Percentiles rank a stretch among this genome's conserved stretches.
These are phyloP conservation scores for Motacilla tschutschensis DNA, from an alignment of 2,113 vertebrate species.

Conservation along the genomic window DNA sequence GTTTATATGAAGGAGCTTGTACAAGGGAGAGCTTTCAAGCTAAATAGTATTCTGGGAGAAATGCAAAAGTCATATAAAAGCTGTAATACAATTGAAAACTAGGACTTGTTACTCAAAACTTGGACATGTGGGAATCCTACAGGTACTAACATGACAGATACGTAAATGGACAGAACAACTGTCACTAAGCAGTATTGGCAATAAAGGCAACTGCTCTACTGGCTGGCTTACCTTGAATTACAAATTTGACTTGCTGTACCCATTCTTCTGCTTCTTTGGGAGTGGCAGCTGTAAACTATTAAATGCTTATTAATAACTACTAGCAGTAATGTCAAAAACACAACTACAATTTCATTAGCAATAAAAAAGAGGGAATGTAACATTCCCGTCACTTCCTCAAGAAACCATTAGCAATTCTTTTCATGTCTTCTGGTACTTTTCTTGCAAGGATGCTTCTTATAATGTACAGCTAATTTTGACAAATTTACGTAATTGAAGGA, in stretches of 20 bases:
- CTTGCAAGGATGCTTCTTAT: conserved; percentile 87
- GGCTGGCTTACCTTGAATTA: conserved; percentile 84
- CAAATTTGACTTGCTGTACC: conserved; percentile 90
- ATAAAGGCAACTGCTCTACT: neutral
- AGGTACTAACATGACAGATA: neutral
- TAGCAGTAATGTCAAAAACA: conserved; percentile 40
- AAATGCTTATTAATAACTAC: conserved; percentile 43
- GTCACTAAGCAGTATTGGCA: neutral
- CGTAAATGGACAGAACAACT: neutral
- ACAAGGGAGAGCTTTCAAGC: neutral
- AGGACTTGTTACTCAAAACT: neutral
- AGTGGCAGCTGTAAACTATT: conserved; percentile 91
- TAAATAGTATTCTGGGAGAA: neutral
- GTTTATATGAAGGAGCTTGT: neutral
- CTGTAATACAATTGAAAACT: neutral
- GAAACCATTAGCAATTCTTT: conserved; percentile 80
- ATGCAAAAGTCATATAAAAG: neutral
- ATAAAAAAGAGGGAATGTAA: conserved; percentile 37
- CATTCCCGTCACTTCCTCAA: conserved; percentile 69
- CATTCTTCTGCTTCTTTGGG: conserved; percentile 91
- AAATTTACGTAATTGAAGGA: conserved; percentile 88
- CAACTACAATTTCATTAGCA: conserved; percentile 24
- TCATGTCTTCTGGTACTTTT: conserved; percentile 79
- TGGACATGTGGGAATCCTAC: neutral
- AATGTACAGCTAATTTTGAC: conserved; percentile 87